A percentile compares a stretch with the other conserved stretches of the same genome.
Evolutionary conservation across 1,140 invertebrate species (phyloP).

Genomic region (Lutraria rhynchaena): DNA sequence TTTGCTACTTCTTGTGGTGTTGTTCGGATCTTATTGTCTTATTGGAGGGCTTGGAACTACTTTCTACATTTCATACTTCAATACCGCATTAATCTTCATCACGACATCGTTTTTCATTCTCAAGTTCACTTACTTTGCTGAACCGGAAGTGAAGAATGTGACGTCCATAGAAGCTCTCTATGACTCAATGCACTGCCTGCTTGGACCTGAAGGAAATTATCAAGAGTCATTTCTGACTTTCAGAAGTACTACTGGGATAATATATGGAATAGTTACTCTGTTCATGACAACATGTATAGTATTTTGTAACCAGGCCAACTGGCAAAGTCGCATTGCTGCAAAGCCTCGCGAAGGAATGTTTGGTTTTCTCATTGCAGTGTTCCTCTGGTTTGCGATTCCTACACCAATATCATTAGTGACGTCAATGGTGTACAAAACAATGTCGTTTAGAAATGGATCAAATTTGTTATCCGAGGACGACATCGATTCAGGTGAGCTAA

Average conservation of each 20-base stretch:
- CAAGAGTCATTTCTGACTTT: conserved; percentile 71
- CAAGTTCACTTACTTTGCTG: conserved; percentile 62
- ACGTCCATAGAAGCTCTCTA: conserved; percentile 3
- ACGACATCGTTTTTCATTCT: conserved; percentile 66
- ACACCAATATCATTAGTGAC: conserved; percentile 75
- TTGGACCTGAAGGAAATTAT: conserved; percentile 73
- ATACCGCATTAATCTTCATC: conserved; percentile 77
- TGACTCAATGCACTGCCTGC: conserved; percentile 50
- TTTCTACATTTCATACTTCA: conserved; percentile 82
- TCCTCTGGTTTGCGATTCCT: conserved; percentile 80
- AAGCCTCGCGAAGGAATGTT: conserved; percentile 75
- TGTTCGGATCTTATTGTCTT: conserved; percentile 80
- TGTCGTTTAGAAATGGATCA: conserved; percentile 65
- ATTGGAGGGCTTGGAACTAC: conserved; percentile 81
- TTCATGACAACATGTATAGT: conserved; percentile 74
- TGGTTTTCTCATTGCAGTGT: conserved; percentile 80
- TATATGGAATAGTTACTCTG: conserved; percentile 66
- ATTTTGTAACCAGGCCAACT: conserved; percentile 81
- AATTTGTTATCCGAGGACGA: conserved; percentile 61
- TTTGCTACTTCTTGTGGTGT: conserved; percentile 66
- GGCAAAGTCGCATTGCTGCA: conserved; percentile 79
- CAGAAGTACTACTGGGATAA: conserved; percentile 45
- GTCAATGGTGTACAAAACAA: conserved; percentile 70
- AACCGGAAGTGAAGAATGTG: conserved; percentile 28
- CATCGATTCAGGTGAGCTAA: conserved; percentile 76